Conservation (phyloP, 2,113 vertebrate genomes). For the Furnarius figulus region DNA sequence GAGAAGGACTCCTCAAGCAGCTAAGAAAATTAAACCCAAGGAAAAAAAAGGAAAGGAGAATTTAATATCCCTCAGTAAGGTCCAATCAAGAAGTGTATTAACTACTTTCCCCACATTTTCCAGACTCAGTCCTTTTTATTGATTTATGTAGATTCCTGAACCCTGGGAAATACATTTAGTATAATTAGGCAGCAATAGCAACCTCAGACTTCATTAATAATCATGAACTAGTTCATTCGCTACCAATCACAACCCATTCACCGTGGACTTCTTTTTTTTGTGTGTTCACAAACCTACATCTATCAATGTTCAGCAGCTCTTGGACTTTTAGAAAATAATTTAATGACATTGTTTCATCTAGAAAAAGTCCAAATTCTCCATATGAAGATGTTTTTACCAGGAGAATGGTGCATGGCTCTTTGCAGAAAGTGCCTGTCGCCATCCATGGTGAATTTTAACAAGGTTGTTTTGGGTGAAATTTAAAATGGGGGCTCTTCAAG, state of each 20-base stretch:
- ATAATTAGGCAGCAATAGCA: constrained; percentile 24
- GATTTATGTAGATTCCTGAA: constrained; percentile 28
- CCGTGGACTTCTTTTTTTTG: background rate
- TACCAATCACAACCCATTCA: background rate
- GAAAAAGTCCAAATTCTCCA: background rate
- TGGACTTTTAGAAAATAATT: background rate
- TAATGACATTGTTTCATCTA: background rate
- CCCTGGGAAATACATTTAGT: constrained; percentile 19
- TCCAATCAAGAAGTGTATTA: background rate
- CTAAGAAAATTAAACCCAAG: background rate
- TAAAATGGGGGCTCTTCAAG: background rate
- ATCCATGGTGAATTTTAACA: background rate
- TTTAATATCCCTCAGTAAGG: background rate
- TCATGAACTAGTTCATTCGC: background rate
- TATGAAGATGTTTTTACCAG: background rate
- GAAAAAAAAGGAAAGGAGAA: background rate
- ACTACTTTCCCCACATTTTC: constrained; percentile 32
- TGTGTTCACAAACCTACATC: background rate
- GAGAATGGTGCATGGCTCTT: background rate
- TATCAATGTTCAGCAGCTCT: background rate
- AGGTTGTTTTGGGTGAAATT: background rate
- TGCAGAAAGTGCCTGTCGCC: background rate
- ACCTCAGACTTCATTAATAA: constrained; percentile 24
- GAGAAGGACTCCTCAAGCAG: background rate
- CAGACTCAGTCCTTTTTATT: constrained; percentile 8